Conservation (phyloP, 2,888 invertebrate genomes). For the Boloria euphrosyne region DNA sequence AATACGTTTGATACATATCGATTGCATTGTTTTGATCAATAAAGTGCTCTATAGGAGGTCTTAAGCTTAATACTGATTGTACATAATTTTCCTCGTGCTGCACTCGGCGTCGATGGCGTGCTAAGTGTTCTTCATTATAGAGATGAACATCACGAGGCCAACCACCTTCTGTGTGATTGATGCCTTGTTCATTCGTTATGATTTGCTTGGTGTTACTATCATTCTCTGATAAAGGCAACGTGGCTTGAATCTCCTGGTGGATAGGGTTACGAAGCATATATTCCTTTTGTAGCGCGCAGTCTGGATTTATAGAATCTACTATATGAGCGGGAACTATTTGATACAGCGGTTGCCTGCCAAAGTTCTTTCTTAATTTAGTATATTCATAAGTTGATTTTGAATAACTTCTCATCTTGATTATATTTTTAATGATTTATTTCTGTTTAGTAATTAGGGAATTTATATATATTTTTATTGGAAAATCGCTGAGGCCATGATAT, state of each 20-base stretch:
- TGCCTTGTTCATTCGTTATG: constrained; percentile 82
- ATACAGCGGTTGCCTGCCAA: constrained; percentile 78
- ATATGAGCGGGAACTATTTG: constrained; percentile 66
- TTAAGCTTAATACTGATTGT: constrained; percentile 82
- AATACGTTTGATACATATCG: constrained; percentile 90
- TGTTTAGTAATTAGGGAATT: background rate
- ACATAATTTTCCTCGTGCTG: constrained; percentile 90
- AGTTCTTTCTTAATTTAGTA: constrained; percentile 72
- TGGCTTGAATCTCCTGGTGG: constrained; percentile 72
- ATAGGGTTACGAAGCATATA: constrained; percentile 80
- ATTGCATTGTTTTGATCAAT: constrained; percentile 90
- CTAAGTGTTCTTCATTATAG: constrained; percentile 86
- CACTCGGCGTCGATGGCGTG: constrained; percentile 88
- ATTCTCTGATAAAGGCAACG: constrained; percentile 70
- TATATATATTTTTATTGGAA: constrained; percentile 35
- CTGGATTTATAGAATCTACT: constrained; percentile 68
- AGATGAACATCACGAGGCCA: constrained; percentile 90
- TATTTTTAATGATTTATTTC: background rate
- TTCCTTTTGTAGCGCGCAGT: constrained; percentile 61
- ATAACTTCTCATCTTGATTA: constrained; percentile 53
- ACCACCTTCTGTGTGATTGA: constrained; percentile 90
- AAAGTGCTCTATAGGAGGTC: constrained; percentile 83
- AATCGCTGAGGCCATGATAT: constrained; percentile 63
- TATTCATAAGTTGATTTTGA: constrained; percentile 69
- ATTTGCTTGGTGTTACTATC: constrained; percentile 84